Base-by-base conservation (phyloP, 2,888 invertebrate genomes). In the Scaeva pyrastri region DNA sequence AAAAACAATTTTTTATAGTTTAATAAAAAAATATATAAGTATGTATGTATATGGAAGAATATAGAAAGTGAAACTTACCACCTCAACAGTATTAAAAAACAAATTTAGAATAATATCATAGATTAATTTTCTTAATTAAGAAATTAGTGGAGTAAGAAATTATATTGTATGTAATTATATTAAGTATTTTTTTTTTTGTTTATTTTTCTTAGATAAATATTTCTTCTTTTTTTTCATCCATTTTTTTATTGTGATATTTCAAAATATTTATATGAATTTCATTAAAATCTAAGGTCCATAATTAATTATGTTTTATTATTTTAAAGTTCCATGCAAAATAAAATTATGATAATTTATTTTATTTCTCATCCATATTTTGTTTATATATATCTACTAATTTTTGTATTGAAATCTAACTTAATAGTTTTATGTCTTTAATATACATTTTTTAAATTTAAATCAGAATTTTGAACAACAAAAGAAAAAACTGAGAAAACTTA, bases 51-150 rank as follows among this genome's bases (percentile, higher is more conserved):
- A n/a, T n/a, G n/a, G n/a, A n/a, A n/a, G n/a, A n/a, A n/a, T n/a
- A n/a, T n/a, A 39, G 7, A 21, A 4, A 50, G 8, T 39, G 11
- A 11, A 10, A 52, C 48, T 39, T 52, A 68, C 23, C 68, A 39
- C 68, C 21, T 31, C 19, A n/a, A 21, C 84, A 85, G 84, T 85
- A 85, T 85, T 83, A 77, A 39, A 68, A 64, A 39, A 10, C 1
- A 21, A 26, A n/a, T 62, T n/a, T 62, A 23, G 23, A 5, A 45
- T 64, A 64, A 41, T 45, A 31, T 16, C n/a, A n/a, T 45, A 64
- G 11, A 41, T n/a, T 52, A 26, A 26, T n/a, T n/a, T n/a, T 52
- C 7, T 52, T 19, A 50, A 43, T 21, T 21, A 50, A 50, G 16
- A 16, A 48, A 50, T 50, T 52, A 2, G 5, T 7, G 23, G 23